Conservation (phyloP, 2,113 vertebrate species). For the Perca schrenkii region DNA sequence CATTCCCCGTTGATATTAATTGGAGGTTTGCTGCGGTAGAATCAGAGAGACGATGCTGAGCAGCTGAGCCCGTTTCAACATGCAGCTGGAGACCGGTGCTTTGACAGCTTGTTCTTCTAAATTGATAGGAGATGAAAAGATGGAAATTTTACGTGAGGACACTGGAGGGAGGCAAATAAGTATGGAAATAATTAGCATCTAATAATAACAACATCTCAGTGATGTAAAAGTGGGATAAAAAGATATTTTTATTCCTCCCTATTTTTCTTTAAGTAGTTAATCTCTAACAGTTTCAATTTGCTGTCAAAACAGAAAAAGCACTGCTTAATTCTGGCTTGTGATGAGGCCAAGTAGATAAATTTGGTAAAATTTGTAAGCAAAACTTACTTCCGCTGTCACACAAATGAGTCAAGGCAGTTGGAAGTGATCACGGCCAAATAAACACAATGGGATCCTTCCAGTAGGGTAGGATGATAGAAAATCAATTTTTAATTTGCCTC, state of each 20-base stretch:
- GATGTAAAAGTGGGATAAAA: constrained; percentile 1
- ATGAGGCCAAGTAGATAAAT: neutral
- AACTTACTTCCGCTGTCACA: constrained; percentile 43
- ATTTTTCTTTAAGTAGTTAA: neutral
- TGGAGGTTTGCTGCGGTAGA: neutral
- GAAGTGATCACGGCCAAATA: constrained; percentile 20
- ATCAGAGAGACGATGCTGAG: neutral
- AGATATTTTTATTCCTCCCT: neutral
- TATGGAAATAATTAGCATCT: constrained; percentile 23
- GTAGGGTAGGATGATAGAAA: constrained; percentile 20
- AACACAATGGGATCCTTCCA: constrained; percentile 30
- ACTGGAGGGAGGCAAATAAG: neutral
- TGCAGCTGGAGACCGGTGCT: constrained; percentile 28
- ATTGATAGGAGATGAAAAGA: constrained; percentile 31
- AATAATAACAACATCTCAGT: neutral
- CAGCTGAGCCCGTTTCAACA: constrained; percentile 30
- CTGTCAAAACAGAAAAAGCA: neutral
- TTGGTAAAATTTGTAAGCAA: constrained; percentile 6
- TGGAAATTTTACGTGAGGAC: constrained; percentile 4
- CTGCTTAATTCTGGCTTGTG: constrained; percentile 3
- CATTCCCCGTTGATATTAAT: neutral
- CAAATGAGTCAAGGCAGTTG: constrained; percentile 31
- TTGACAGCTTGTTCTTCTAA: constrained; percentile 31
- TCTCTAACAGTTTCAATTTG: neutral
- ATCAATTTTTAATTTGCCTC: constrained; percentile 35